Conservation (phyloP, 2,888 invertebrate species). For the Yponomeuta plumbellus region DNA sequence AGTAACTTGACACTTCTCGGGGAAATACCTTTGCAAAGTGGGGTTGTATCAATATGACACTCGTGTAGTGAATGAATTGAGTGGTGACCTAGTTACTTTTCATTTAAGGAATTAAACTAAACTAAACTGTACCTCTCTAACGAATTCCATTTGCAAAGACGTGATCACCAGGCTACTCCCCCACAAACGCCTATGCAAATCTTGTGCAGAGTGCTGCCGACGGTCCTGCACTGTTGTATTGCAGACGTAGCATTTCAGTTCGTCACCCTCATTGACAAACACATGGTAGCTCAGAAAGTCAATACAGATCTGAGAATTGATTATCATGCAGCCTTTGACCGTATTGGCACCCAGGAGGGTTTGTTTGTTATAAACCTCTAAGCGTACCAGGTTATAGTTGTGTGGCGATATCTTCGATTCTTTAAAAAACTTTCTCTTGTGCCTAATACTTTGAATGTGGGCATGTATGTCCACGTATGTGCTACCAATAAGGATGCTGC, state of each 20-base stretch:
- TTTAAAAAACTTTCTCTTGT: neutral
- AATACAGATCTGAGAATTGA: neutral
- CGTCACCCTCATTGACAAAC: neutral
- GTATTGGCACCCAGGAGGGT: neutral
- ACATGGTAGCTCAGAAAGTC: neutral
- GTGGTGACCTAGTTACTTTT: no score
- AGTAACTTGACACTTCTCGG: no score
- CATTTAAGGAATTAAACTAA: neutral
- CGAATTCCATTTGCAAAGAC: neutral
- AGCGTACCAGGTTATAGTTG: neutral
- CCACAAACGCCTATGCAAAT: neutral
- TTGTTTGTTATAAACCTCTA: neutral
- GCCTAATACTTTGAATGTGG: neutral
- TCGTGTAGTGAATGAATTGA: neutral
- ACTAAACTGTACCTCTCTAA: conserved; percentile 4
- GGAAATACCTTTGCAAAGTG: no score
- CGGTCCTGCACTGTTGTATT: neutral
- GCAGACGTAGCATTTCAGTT: neutral
- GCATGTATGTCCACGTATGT: neutral
- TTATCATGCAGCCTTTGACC: neutral
- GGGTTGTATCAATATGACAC: no score
- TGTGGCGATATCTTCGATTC: neutral
- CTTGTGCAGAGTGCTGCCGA: neutral
- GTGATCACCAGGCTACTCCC: conserved; percentile 2
- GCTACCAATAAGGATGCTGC: neutral